Evolutionary conservation across 2,797 vertebrate genomes (phyloP), one percentile per base, ranked within the genome.

Genomic region (Dermochelys coriacea): DNA sequence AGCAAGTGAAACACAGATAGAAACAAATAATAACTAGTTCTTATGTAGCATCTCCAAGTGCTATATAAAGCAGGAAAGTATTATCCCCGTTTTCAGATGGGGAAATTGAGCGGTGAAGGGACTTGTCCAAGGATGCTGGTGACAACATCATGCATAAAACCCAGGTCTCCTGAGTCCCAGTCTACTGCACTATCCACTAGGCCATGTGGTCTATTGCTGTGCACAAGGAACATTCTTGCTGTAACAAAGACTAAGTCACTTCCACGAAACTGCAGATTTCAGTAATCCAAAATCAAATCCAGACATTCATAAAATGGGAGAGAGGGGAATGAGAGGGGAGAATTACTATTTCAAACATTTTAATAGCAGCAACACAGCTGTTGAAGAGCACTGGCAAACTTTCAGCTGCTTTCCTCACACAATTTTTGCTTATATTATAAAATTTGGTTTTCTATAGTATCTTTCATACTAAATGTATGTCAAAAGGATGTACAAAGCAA

Each of bases 1-100:
- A 94, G 45, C 85, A 90, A 94, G 82, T 88, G 89, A 47, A 89
- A 85, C 82, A 95, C 93, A 84, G 0, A 37, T 78, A 93, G 34
- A n/a, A 64, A 64, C 61, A 64, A 82, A 88, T 93, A 95, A 89
- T 57, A 93, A 78, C 59, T 59, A 54, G 49, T 79, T 1, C 75
- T 89, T 64, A 91, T 88, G 77, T 79, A 86, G 79, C 91, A 88
- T n/a, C 8, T n/a, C 34, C 34, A 64, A 64, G 16, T n/a, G 31
- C 61, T 18, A n/a, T n/a, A 41, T 10, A 71, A 41, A 71, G 10
- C 64, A 71, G 64, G 5, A 71, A 41, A 71, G 9, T 71, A 23
- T 41, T 37, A 71, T 23, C 37, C 37, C 10, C n/a, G 71, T 41
- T 71, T 71, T 41, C n/a, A 41, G 68, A 37, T 41, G 68, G 37